Base-by-base conservation (phyloP, 1,140 invertebrate genomes). In the Caenorhabditis remanei region DNA sequence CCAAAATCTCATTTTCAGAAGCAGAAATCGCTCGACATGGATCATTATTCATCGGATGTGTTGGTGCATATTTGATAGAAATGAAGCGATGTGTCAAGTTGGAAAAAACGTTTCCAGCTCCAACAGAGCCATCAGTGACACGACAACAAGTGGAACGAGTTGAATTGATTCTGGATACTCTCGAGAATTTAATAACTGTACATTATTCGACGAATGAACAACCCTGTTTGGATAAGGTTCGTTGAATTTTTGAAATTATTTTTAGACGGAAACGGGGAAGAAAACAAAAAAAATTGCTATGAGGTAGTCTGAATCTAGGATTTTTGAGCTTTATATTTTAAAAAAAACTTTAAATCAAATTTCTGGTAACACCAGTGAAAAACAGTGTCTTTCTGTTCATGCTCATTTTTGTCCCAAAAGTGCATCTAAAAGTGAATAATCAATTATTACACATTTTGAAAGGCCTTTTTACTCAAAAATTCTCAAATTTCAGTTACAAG, bases 141-240 rank as follows among this genome's bases (percentile, higher is more conserved):
- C 63, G 61, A 9, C 63, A 88, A 61, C 84, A 63, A 82, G 86
- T 85, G 40, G 40, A 84, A 89, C 71, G 75, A 43, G 53, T 92
- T 43, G 91, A 93, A 83, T 79, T 85, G 13, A 92, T 92, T 86
- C 85, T 93, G 4, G 91, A 92, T 85, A 90, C 84, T n/a, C 65
- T 93, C 21, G 91, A 92, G 71, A 92, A 92, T 85, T 87, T 93
- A 53, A 92, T 92, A 65, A 92, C 91, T 2, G 91, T 92, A 2
- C 91, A 92, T 84, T 92, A 92, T 61, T 92, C 91, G 14, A 92
- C 91, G 2, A 92, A 89, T 82, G 92, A 92, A 86, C 84, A 88
- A 50, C 85, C 90, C 2, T 90, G 91, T 32, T 89, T 90, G 9
- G 88, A 89, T 43, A 92, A 91, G 86, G 91, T 93, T n/a, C 75